Percentiles rank a stretch among this genome's conserved stretches.
Evolutionary conservation across 2,113 vertebrate genomes (phyloP).

Genomic region (Megalops atlanticus): DNA sequence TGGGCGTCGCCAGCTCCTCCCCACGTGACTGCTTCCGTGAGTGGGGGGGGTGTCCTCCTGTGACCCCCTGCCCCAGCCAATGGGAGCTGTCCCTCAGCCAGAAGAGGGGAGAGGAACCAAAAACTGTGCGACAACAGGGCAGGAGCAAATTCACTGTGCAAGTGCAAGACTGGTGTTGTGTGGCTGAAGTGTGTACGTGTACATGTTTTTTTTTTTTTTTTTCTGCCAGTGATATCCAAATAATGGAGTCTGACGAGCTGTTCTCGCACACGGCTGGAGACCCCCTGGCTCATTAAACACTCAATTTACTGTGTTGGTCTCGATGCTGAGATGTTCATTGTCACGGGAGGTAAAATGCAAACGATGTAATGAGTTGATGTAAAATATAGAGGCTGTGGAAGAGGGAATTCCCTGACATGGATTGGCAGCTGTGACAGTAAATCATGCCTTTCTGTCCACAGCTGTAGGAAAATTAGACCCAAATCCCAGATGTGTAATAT

Average conservation of each 20-base stretch:
- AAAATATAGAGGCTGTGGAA: slow-evolving; percentile 12
- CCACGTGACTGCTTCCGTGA: too few relatives aligned
- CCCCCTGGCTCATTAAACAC: slow-evolving; percentile 51
- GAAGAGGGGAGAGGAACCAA: background rate
- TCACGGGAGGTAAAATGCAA: slow-evolving; percentile 13
- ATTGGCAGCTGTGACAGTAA: too few relatives aligned
- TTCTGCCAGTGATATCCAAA: slow-evolving; percentile 29
- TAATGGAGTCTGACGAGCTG: slow-evolving; percentile 46
- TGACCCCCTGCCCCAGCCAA: background rate
- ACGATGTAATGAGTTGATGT: slow-evolving; percentile 15
- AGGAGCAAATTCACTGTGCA: background rate
- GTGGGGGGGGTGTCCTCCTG: too few relatives aligned
- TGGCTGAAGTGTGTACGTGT: background rate
- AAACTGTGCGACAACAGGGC: background rate
- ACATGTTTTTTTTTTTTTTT: background rate
- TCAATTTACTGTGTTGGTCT: slow-evolving; percentile 43
- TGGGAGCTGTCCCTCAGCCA: background rate
- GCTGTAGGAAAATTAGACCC: slow-evolving; percentile 8
- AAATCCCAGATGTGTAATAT: background rate
- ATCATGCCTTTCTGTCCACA: background rate
- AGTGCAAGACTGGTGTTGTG: background rate
- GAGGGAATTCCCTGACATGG: background rate
- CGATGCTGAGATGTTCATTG: background rate
- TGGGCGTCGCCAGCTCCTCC: background rate
- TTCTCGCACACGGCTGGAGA: slow-evolving; percentile 34